Evolutionary conservation across 2,888 invertebrate genomes (phyloP).

Genomic region (Eupithecia inturbata): DNA sequence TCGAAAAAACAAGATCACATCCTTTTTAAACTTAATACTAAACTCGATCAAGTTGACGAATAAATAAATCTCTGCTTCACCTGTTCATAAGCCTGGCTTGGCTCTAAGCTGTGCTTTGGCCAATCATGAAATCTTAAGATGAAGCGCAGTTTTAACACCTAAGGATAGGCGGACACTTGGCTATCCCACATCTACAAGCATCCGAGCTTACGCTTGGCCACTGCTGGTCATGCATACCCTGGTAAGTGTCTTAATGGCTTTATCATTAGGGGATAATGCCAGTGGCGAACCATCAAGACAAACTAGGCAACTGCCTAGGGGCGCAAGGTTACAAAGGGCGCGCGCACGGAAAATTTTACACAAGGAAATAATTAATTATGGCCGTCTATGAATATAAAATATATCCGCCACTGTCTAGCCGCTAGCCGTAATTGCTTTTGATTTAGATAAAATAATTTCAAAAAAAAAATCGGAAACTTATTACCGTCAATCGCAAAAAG

Average conservation of each 20-base stretch:
- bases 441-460: too few relatives aligned
- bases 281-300: too few relatives aligned
- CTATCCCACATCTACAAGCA: not conserved
- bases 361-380: too few relatives aligned
- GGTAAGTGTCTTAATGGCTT: not conserved
- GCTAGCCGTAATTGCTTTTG: too few relatives aligned
- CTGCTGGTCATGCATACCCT: not conserved
- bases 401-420: too few relatives aligned
- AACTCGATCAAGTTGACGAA: slow-evolving; percentile 28
- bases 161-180: slow-evolving; percentile 23
- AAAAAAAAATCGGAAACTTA: too few relatives aligned
- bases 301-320: too few relatives aligned
- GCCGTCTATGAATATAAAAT: too few relatives aligned
- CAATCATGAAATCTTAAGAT: slow-evolving; percentile 44
- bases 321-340: too few relatives aligned
- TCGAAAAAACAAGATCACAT: too few relatives aligned
- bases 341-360: too few relatives aligned
- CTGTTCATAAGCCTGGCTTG: slow-evolving; percentile 34
- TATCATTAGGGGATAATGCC: not conserved
- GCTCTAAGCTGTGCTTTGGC: slow-evolving; percentile 34
- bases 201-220: not conserved
- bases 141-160: slow-evolving; percentile 26
- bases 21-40: slow-evolving; percentile 6
- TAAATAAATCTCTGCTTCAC: slow-evolving; percentile 26
- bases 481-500: too few relatives aligned